Base-by-base conservation (phyloP, 2,888 invertebrate genomes). In the Mesorhabditis spiculigera region DNA sequence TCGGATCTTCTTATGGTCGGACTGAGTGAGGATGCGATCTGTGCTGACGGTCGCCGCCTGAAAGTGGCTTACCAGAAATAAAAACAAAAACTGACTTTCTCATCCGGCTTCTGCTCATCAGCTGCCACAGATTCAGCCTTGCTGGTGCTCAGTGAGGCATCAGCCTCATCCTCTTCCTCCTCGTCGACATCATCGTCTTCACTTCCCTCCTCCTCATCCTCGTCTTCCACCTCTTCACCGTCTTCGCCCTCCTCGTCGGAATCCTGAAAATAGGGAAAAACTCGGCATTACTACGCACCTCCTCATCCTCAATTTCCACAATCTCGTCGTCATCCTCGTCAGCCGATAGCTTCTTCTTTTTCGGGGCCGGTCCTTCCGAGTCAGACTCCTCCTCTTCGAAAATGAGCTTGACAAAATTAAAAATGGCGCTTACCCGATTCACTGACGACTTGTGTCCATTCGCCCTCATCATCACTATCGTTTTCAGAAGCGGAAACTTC, bases 101-200 rank as follows among this genome's bases (percentile, higher is more conserved):
- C 65, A 0, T 10, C 63, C 6, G 43, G 44, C 16, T 68, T 69
- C 63, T 71, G 68, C 62, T 75, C 16, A 63, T 68, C 66, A 8
- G 42, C 13, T 43, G 16, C 5, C 43, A 63, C 44, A 5, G 45
- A 43, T 28, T 28, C 28, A 28, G 28, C 28, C 28, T 28, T 28
- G 28, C 28, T 28, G 28, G 28, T 28, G 28, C 28, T 28, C 28
- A 28, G 1, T 28, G 28, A 28, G 28, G 28, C 28, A 28, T 69
- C 71, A 42, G 69, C 68, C 6, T 76, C 69, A 5, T 42, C 68
- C 89, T 79, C 44, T 92, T 88, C 83, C 92, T 91, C 86, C 94
- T 93, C 0, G 92, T 93, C 87, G 92, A 92, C 62, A 91, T 91
- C 68, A 95, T 89, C 86, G 95, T 96, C 83, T 94, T 96, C 62